Evolutionary conservation across 2,113 vertebrate species (phyloP).

Genomic region (Falcunculus frontatus): DNA sequence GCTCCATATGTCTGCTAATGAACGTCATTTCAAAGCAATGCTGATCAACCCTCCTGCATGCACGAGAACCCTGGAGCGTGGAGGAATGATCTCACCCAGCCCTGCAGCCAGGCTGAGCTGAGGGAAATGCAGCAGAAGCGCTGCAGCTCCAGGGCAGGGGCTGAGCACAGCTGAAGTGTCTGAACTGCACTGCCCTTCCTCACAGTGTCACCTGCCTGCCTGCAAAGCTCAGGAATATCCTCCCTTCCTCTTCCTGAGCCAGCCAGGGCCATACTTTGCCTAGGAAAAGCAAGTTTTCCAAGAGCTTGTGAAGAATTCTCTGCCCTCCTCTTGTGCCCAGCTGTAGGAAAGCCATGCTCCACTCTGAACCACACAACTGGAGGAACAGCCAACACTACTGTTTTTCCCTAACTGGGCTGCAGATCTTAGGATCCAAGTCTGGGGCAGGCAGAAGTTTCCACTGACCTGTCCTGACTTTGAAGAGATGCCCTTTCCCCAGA

Average conservation of each 20-base stretch:
- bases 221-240: neutral
- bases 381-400: accelerated
- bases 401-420: neutral
- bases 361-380: neutral
- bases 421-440: neutral
- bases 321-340: neutral
- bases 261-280: neutral
- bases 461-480: neutral
- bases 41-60: neutral
- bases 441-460: neutral
- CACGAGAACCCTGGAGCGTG: neutral
- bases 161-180: neutral
- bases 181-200: neutral
- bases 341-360: neutral
- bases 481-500: neutral
- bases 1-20: neutral
- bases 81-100: neutral
- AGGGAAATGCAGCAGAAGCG: neutral
- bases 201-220: neutral
- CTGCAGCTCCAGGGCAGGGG: neutral
- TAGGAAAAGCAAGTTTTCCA: neutral
- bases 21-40: neutral
- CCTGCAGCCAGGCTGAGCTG: neutral
- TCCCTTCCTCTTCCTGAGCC: neutral
- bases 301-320: neutral